These are phyloP conservation scores for Laupala kohalensis DNA, from an alignment of 1,140 invertebrate genomes.

Conservation along the genomic window DNA sequence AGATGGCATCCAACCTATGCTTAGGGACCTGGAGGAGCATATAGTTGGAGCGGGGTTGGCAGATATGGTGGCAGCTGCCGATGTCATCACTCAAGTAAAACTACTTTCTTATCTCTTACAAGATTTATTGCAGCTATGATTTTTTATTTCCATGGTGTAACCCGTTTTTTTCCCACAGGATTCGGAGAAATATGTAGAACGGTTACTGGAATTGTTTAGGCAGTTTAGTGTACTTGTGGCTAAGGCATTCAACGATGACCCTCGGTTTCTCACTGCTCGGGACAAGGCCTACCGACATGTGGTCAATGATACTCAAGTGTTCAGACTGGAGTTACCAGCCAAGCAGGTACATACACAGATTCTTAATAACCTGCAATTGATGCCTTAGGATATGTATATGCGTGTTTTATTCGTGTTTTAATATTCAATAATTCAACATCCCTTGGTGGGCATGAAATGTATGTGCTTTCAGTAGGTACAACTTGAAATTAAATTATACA, in stretches of 20 bases:
- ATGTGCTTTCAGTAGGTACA: no score
- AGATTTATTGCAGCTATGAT: neutral
- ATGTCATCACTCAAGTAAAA: conserved; percentile 72
- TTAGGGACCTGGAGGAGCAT: conserved; percentile 82
- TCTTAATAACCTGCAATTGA: conserved; percentile 38
- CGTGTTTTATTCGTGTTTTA: no score
- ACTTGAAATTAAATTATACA: no score
- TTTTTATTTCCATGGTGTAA: no score
- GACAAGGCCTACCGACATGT: conserved; percentile 98
- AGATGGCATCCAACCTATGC: conserved; percentile 85
- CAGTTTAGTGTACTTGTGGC: conserved; percentile 84
- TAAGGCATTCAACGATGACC: conserved; percentile 94
- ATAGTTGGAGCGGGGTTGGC: conserved; percentile 86
- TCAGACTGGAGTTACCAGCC: conserved; percentile 62
- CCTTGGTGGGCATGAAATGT: no score
- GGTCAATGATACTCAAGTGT: conserved; percentile 96
- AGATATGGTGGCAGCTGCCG: conserved; percentile 93
- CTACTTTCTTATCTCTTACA: neutral
- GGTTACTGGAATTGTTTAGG: conserved; percentile 83
- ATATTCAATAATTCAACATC: no score
- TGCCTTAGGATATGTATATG: neutral
- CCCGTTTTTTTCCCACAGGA: conserved; percentile 42
- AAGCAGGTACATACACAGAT: conserved; percentile 40
- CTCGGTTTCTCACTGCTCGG: conserved; percentile 89
- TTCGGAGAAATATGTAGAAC: conserved; percentile 97